Evolutionary conservation across 2,888 invertebrate species (phyloP).

Genomic region (Geotrupes spiniger): DNA sequence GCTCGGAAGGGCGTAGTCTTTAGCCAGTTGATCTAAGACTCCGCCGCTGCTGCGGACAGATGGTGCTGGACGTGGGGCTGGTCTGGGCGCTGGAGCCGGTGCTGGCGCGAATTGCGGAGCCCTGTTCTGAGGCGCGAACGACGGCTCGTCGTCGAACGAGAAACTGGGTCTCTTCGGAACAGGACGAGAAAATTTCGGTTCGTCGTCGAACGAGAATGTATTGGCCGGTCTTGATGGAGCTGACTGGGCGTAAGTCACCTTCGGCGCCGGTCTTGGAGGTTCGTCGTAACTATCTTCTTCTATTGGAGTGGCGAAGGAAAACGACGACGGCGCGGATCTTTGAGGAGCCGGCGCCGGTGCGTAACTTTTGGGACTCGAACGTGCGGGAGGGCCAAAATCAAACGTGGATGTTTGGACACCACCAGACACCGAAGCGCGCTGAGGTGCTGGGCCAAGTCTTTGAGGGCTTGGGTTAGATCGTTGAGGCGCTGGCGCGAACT

Average conservation of each 20-base stretch:
- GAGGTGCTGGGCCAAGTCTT: conserved; percentile 20
- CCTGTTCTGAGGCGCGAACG: conserved; percentile 45
- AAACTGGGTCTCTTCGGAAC: conserved; percentile 33
- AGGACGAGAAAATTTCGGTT: conserved; percentile 26
- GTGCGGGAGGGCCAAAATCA: conserved; percentile 21
- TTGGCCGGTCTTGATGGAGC: conserved; percentile 29
- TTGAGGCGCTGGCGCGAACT: conserved; percentile 28
- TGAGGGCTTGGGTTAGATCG: too few relatives aligned
- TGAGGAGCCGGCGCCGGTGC: conserved; percentile 30
- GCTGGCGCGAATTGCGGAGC: conserved; percentile 30
- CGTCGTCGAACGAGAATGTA: conserved; percentile 28
- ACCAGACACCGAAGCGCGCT: conserved; percentile 12
- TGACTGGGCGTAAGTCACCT: conserved; percentile 38
- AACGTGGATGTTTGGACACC: conserved; percentile 11
- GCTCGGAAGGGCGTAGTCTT: conserved; percentile 75
- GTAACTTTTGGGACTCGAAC: conserved; percentile 31
- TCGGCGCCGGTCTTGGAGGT: conserved; percentile 36
- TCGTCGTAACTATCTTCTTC: conserved; percentile 38
- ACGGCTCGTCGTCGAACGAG: conserved; percentile 42
- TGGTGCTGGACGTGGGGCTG: conserved; percentile 37
- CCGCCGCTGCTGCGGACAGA: conserved; percentile 50
- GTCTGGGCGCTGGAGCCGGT: conserved; percentile 34
- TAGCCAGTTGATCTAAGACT: conserved; percentile 75
- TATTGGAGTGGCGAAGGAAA: conserved; percentile 42
- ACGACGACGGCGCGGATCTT: conserved; percentile 41